Conservation (phyloP, 37 sponge, comb jelly and placozoan genomes). For the Diacarnus erythraeanus region DNA sequence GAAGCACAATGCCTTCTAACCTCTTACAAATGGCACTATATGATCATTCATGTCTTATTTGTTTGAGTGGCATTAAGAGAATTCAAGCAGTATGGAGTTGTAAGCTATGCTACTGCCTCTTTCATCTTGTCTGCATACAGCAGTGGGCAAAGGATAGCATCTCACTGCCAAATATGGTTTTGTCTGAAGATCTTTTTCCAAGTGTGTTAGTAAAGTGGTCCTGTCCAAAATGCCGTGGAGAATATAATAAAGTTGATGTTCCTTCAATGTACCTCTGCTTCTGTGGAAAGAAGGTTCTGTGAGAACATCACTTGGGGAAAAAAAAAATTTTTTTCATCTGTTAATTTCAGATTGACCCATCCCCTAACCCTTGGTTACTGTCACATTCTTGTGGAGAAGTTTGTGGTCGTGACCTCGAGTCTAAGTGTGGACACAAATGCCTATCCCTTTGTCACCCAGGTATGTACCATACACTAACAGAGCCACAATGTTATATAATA, state of each 20-base stretch:
- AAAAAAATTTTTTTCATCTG: neutral
- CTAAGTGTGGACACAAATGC: conserved; percentile 88
- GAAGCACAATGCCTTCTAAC: neutral
- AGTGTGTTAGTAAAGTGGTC: conserved; percentile 27
- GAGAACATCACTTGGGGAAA: too few relatives aligned
- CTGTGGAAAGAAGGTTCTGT: conserved; percentile 83
- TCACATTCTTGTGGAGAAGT: conserved; percentile 96
- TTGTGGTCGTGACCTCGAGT: conserved; percentile 70
- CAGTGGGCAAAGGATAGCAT: conserved; percentile 90
- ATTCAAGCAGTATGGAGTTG: conserved; percentile 83
- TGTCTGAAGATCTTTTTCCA: conserved; percentile 73
- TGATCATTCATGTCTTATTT: conserved; percentile 33
- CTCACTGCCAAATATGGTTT: neutral
- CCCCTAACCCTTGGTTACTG: conserved; percentile 84
- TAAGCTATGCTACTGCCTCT: conserved; percentile 65
- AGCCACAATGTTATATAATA: neutral
- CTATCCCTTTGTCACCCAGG: conserved; percentile 94
- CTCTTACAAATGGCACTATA: neutral
- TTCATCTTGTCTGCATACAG: conserved; percentile 95
- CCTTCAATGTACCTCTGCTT: conserved; percentile 79
- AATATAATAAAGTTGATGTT: conserved; percentile 43
- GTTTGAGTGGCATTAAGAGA: conserved; percentile 31
- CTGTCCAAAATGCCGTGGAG: conserved; percentile 83
- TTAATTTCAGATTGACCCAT: conserved; percentile 65
- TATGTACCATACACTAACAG: neutral